Conservation (phyloP, 2,113 vertebrate species). For the Pagrus major region DNA sequence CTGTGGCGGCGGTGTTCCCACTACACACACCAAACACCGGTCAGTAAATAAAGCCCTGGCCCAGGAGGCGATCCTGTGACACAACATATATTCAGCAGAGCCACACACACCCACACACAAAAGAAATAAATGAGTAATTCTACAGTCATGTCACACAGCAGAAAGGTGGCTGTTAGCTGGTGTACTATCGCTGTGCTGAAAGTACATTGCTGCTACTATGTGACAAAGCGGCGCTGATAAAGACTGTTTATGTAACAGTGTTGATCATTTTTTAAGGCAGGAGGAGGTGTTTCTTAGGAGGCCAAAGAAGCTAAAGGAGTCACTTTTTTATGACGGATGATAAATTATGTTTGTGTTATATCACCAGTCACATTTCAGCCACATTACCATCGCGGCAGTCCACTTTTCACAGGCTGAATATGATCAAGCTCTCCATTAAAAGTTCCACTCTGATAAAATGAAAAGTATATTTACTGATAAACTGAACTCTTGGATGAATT, state of each 20-base stretch:
- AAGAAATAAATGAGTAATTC: conserved; percentile 42
- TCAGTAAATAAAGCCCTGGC: conserved; percentile 71
- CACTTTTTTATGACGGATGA: conserved; percentile 17
- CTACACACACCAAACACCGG: conserved; percentile 53
- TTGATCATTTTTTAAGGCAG: conserved; percentile 1
- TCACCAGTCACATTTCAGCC: neutral
- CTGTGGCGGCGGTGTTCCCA: conserved; percentile 64
- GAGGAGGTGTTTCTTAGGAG: neutral
- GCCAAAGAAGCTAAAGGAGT: neutral
- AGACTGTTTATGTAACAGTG: conserved; percentile 1
- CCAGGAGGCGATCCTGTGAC: conserved; percentile 62
- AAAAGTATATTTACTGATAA: neutral
- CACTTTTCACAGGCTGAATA: neutral
- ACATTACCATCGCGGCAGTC: neutral
- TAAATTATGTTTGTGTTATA: neutral
- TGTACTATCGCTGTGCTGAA: neutral
- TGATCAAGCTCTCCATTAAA: neutral
- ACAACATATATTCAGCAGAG: conserved; percentile 64
- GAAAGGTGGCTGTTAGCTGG: conserved; percentile 25
- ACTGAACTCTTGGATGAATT: neutral
- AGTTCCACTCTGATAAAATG: neutral
- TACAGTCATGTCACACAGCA: conserved; percentile 53
- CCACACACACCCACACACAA: neutral
- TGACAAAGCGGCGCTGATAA: conserved; percentile 21
- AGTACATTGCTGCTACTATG: conserved; percentile 1